Evolutionary conservation across 2,113 vertebrate genomes (phyloP).

Genomic region (Mesitornis unicolor): DNA sequence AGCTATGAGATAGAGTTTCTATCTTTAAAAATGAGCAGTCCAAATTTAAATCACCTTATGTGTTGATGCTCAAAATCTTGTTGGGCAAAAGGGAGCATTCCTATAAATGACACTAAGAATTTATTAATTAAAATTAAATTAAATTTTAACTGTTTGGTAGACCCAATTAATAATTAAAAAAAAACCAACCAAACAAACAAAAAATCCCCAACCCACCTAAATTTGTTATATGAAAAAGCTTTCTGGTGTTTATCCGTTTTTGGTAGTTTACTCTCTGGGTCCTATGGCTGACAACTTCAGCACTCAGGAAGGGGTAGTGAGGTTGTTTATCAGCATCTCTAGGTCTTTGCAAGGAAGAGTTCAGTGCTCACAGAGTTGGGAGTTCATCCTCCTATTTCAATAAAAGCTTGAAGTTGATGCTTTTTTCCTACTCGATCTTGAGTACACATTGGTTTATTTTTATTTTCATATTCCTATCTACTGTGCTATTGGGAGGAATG

Average conservation of each 20-base stretch:
- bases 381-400: not conserved
- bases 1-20: not conserved
- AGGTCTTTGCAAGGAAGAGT: not conserved
- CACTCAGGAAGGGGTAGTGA: not conserved
- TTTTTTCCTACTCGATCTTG: not conserved
- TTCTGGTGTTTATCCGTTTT: not conserved
- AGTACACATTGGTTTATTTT: not conserved
- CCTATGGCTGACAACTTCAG: not conserved
- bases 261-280: not conserved
- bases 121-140: too few relatives aligned
- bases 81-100: not conserved
- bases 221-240: not conserved
- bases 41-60: not conserved
- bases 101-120: not conserved
- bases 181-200: not conserved
- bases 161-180: not conserved
- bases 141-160: not conserved
- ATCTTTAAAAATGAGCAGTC: not conserved
- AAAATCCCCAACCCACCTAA: not conserved
- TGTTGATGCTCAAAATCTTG: not conserved
- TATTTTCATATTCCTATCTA: not conserved
- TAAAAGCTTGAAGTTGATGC: not conserved
- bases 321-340: not conserved
- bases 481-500: not conserved
- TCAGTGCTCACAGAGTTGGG: not conserved